These are phyloP conservation scores for Loris lydekkerianus DNA, from an alignment of 2,797 vertebrate species.

Conservation along the genomic window DNA sequence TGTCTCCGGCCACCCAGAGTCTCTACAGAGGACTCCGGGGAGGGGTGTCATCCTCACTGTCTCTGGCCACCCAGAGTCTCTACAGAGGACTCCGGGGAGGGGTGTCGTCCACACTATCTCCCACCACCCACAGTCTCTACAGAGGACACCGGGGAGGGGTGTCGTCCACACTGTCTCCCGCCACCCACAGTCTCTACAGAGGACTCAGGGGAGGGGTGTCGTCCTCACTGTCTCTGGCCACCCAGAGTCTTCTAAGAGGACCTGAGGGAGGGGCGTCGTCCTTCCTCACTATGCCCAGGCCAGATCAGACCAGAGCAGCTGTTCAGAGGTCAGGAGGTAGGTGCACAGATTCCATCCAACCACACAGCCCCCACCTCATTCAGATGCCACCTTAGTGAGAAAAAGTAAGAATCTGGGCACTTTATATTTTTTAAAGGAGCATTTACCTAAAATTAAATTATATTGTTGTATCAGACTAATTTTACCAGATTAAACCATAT, in stretches of 20 bases:
- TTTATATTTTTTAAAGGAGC: background rate
- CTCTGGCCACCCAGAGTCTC: too few species aligned
- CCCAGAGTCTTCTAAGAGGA: background rate
- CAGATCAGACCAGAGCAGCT: slow-evolving; percentile 29
- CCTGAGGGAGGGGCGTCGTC: background rate
- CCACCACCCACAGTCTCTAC: too few species aligned
- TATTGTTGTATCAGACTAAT: background rate
- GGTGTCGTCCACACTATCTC: too few species aligned
- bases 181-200: too few species aligned
- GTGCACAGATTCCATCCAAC: background rate
- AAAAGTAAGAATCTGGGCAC: background rate
- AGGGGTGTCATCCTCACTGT: too few species aligned
- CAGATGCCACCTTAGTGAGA: background rate
- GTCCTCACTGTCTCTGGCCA: background rate
- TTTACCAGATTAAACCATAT: background rate
- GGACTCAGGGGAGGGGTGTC: background rate
- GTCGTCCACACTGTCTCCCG: too few species aligned
- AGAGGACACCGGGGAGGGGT: too few species aligned
- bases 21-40: too few species aligned
- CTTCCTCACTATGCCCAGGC: background rate
- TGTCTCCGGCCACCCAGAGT: too few species aligned
- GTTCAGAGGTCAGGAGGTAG: background rate
- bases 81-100: too few species aligned
- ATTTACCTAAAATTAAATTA: background rate
- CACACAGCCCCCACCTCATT: background rate